Evolutionary conservation across 2,113 vertebrate genomes (phyloP), one percentile per base, ranked within the genome.

Genomic region (Raphicerus campestris): DNA sequence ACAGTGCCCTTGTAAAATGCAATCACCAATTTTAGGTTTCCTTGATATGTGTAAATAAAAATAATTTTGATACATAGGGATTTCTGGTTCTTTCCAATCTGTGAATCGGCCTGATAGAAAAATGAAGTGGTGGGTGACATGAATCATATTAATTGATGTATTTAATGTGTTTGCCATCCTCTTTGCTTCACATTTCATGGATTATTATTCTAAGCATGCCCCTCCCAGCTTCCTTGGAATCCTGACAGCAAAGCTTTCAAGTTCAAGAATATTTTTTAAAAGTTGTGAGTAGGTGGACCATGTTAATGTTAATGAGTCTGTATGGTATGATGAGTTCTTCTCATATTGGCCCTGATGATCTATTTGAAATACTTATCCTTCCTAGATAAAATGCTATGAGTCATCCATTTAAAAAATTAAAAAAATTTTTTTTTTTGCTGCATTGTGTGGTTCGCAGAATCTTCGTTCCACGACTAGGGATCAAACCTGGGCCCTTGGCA

Each of bases 311-410:
- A 73, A 39, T 73, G 66, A 47, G 17, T 32, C 35, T 51, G 1
- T 47, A 5, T 55, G n/a, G n/a, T 22, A 28, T 77, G 49, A 75
- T 35, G 15, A 86, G 6, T 45, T 58, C 6, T 28, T 96, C 26
- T 84, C 17, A 49, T 73, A 32, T 19, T 93, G 28, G 28, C 20
- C 30, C 30, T 47, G 26, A 75, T 70, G 14, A 53, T 47, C 11
- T 87, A 19, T 88, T 96, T 95, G 35, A 45, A 91, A 86, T 58
- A 90, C 28, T 81, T 42, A 61, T 82, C 94, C 14, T 96, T 89
- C 58, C 13, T 42, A 51, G 30, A 93, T 92, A 77, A 81, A 85
- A 93, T 49, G n/a, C 90, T 87, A 30, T 51, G 32, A 78, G 42
- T 85, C 49, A 51, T 49, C 35, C 17, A 53, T 55, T 87, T 81